phyloP scores from a whole-genome alignment of 2,888 invertebrate genomes.

The Synanthedon formicaeformis region DNA sequence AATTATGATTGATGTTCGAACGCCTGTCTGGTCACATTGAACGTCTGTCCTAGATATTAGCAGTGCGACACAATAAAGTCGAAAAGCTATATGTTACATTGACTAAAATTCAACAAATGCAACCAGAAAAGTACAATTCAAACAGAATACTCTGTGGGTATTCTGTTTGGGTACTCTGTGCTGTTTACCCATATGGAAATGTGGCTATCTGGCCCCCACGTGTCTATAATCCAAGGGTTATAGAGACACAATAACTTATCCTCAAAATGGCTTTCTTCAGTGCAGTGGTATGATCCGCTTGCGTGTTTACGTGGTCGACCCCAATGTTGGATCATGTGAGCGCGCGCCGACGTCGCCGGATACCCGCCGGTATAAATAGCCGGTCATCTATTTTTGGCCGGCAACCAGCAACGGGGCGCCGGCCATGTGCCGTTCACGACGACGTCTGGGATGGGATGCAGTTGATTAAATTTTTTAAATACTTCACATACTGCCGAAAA shows the following conservation, averaged over 20 bases:
- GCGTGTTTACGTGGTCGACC: slow-evolving; percentile 30
- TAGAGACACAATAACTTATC: too few relatives aligned
- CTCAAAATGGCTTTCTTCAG: too few relatives aligned
- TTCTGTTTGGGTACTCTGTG: too few relatives aligned
- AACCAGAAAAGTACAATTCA: too few relatives aligned
- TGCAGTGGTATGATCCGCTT: slow-evolving; percentile 12
- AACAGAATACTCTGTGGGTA: too few relatives aligned
- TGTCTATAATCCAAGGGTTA: too few relatives aligned
- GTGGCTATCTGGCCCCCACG: too few relatives aligned
- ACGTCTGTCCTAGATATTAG: too few relatives aligned
- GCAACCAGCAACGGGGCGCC: slow-evolving; percentile 46
- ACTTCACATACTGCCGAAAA: slow-evolving; percentile 28
- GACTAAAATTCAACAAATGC: too few relatives aligned
- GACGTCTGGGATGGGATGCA: slow-evolving; percentile 48
- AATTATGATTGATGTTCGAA: slow-evolving; percentile 49
- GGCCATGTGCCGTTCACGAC: slow-evolving; percentile 54
- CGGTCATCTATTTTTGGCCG: slow-evolving; percentile 53
- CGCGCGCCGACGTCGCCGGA: slow-evolving; percentile 49
- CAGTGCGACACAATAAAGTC: too few relatives aligned
- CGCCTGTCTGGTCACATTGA: slow-evolving; percentile 23
- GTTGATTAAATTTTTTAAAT: slow-evolving; percentile 51
- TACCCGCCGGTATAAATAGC: slow-evolving; percentile 62
- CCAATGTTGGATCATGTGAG: slow-evolving; percentile 32
- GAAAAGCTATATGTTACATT: too few relatives aligned
- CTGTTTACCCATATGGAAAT: too few relatives aligned